Evolutionary conservation across 2,797 vertebrate species (phyloP), one percentile per base, ranked within the genome.

Genomic region (Neosilurus mollespiculum): DNA sequence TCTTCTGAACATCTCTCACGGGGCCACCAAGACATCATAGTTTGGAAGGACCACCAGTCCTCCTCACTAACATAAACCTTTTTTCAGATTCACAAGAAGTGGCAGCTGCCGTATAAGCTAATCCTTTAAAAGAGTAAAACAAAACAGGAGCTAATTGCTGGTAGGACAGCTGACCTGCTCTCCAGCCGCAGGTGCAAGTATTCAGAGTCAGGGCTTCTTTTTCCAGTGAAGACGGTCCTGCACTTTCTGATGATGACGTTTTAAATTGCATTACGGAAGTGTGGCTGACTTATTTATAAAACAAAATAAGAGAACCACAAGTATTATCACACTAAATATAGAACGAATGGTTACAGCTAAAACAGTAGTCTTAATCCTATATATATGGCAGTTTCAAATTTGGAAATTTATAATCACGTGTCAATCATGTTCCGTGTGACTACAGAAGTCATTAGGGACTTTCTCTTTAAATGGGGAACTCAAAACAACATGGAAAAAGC

Each of bases 151-250:
- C 81, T 59, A 80, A 79, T 87, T 69, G 87, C 79, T n/a, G 61
- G 83, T 82, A 12, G 54, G 12, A 86, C 78, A 86, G 86, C 89
- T 80, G 85, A 88, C 90, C 82, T 90, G 88, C 89, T 91, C 88
- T 90, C 90, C 86, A 69, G 85, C 70, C 61, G 87, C 91, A 93
- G 91, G 91, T 92, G 91, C 84, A 15, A 83, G 86, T 66, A 69
- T 62, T 82, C 0, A 8, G 67, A 16, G 14, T 79, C 88, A 86
- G 20, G 54, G 66, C 78, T 84, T 82, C 64, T 37, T 26, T 0
- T 61, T 61, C 43, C 70, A 84, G 81, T 54, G 67, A 87, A 91
- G 86, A 83, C 85, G 87, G 87, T 89, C 85, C 85, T 84, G 37
- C 73, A 16, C 54, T 15, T 53, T 61, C 73, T 87, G 37, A 43